A percentile compares a stretch with the other conserved stretches of the same genome.
These are phyloP conservation scores for Poeciliopsis paucimaculata DNA, from an alignment of 2,797 vertebrate species.

Conservation along the genomic window DNA sequence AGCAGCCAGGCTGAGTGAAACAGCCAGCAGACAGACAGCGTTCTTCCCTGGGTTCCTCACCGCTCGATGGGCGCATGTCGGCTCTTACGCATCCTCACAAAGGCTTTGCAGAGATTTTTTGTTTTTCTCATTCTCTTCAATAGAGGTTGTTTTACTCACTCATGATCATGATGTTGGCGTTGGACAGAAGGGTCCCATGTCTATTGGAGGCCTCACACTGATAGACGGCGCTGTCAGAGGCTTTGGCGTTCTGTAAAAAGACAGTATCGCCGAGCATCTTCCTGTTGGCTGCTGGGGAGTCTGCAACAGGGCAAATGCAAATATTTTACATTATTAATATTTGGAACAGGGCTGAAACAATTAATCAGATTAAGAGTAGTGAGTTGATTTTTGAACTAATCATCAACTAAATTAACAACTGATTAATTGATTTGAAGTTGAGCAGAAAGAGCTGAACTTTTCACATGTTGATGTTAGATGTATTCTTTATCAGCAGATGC, in stretches of 20 bases:
- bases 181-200: constrained; percentile 89
- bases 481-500: not conserved
- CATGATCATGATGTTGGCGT: constrained; percentile 90
- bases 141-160: constrained; percentile 78
- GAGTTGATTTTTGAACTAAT: not conserved
- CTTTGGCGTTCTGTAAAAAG: constrained; percentile 79
- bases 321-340: not conserved
- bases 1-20: constrained; percentile 29
- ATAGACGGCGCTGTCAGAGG: constrained; percentile 90
- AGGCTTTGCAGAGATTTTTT: not conserved
- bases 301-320: constrained; percentile 55
- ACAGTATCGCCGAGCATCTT: constrained; percentile 70
- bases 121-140: not conserved
- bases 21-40: constrained; percentile 50
- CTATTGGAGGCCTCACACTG: constrained; percentile 93
- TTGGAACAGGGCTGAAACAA: not conserved
- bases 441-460: not conserved
- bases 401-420: not conserved
- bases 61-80: constrained; percentile 44
- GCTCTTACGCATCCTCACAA: constrained; percentile 41
- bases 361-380: no score
- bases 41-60: constrained; percentile 36
- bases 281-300: constrained; percentile 67
- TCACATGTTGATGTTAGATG: not conserved
- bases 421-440: not conserved